phyloP scores from a whole-genome alignment of 30 jellyfish, hydroid and myxozoan species.

The Calvadosia cruxmelitensis region DNA sequence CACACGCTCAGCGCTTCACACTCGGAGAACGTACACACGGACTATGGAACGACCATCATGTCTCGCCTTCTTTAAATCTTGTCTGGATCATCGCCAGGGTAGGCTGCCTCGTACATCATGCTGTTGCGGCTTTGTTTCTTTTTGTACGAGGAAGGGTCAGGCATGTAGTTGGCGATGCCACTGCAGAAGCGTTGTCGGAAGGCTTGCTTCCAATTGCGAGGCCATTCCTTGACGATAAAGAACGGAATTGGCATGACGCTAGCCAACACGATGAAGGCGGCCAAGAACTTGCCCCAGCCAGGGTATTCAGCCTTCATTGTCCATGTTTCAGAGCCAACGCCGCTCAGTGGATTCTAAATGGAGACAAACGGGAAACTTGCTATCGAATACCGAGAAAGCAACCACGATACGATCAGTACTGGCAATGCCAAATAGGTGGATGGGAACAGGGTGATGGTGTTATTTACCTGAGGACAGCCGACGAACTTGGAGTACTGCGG shows the following conservation, averaged over 20 bases:
- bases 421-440: too few relatives aligned
- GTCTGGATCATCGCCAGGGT: slow-evolving; percentile 32
- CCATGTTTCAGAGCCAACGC: slow-evolving; percentile 20
- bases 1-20: too few relatives aligned
- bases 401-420: too few relatives aligned
- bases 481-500: slow-evolving; percentile 47
- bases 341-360: neutral
- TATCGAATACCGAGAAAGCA: too few relatives aligned
- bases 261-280: slow-evolving; percentile 53
- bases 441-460: too few relatives aligned
- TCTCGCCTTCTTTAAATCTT: too few relatives aligned
- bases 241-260: slow-evolving; percentile 66
- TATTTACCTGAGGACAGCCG: slow-evolving; percentile 62
- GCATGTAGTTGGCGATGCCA: slow-evolving; percentile 81
- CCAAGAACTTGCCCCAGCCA: slow-evolving; percentile 55
- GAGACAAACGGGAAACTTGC: too few relatives aligned
- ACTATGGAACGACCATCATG: too few relatives aligned
- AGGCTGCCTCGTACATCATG: slow-evolving; percentile 49
- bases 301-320: slow-evolving; percentile 57
- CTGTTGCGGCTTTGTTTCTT: slow-evolving; percentile 20
- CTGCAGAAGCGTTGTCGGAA: slow-evolving; percentile 51
- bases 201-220: slow-evolving; percentile 59
- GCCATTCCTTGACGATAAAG: slow-evolving; percentile 57
- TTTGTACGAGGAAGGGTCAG: slow-evolving; percentile 67
- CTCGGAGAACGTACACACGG: too few relatives aligned